Evolutionary conservation across 2,113 vertebrate genomes (phyloP), one percentile per base, ranked within the genome.

Genomic region (Azemiops feae): DNA sequence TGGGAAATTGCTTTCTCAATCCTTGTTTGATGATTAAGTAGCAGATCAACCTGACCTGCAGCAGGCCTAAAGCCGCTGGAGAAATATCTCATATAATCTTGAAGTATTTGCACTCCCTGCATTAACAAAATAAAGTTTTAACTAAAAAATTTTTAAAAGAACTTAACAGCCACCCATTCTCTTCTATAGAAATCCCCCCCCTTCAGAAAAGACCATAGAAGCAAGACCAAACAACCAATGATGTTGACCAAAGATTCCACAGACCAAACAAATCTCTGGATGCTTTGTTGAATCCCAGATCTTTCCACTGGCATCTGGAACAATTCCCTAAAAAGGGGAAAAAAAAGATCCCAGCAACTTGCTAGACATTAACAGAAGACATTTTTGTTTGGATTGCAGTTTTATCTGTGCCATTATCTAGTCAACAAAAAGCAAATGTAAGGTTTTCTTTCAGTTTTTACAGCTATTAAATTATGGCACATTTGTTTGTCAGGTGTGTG

Each of bases 351-450:
- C 54, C 54, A 87, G 20, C 18, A 60, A 87, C 23, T 60, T 87
- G 85, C 27, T 47, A 57, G 27, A 58, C 4, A 34, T 92, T 18
- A 85, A 55, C 5, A 6, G 91, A 92, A 92, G 91, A 64, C 45
- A 87, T 52, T 92, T 60, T n/a, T 50, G 27, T 87, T 87, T 87
- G 85, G 55, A 50, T 60, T 87, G 43, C 14, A 87, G 2, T 52
- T 55, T 34, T 45, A n/a, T 91, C 54, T 50, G 43, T 50, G 43
- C 69, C 43, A 34, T n/a, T 60, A 85, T 57, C 85, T n/a, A 14
- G 27, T 43, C 86, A 85, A 87, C 85, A 27, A 92, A 57, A 92
- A 92, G n/a, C 55, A 87, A 92, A 92, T 60, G 27, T 50, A 34
- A 87, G 43, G 30, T 54, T 85, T 27, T 85, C n/a, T 34, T 74